These are phyloP conservation scores for Stylophora pistillata DNA, from an alignment of 64 coral and sea anemone genomes.

Conservation along the genomic window DNA sequence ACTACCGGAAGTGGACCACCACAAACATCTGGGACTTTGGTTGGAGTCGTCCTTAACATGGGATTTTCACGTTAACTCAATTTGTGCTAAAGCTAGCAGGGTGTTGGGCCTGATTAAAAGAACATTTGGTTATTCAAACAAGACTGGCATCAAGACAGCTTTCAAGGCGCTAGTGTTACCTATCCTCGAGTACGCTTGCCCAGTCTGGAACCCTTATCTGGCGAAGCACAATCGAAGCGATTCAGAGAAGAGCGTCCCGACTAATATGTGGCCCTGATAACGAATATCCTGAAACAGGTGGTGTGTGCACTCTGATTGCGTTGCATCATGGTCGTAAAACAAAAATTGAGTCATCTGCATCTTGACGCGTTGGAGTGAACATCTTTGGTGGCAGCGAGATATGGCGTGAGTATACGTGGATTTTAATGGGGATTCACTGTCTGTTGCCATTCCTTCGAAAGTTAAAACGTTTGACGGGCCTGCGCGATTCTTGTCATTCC, in stretches of 20 bases:
- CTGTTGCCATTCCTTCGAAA: too few species aligned
- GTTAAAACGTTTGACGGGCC: too few species aligned
- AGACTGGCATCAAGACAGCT: neutral
- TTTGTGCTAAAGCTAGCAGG: neutral
- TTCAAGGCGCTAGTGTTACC: constrained; percentile 40
- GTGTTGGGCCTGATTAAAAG: constrained; percentile 31
- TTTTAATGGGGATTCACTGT: too few species aligned
- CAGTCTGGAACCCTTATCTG: neutral
- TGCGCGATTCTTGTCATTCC: too few species aligned
- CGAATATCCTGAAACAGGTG: too few species aligned
- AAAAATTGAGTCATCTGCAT: too few species aligned
- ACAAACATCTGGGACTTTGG: constrained; percentile 43
- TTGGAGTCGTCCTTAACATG: constrained; percentile 27
- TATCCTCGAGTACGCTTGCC: constrained; percentile 39
- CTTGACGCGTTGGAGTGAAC: too few species aligned
- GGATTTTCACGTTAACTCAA: constrained; percentile 33
- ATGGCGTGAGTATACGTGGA: too few species aligned
- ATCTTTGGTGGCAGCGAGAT: too few species aligned
- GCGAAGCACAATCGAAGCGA: neutral
- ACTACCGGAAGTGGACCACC: constrained; percentile 32
- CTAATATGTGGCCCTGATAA: constrained; percentile 40
- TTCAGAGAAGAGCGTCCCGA: constrained; percentile 35
- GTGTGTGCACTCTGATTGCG: too few species aligned
- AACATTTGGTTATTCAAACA: neutral
- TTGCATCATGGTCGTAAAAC: too few species aligned